phyloP scores from a whole-genome alignment of 2,888 invertebrate species.

The Papilio protenor region DNA sequence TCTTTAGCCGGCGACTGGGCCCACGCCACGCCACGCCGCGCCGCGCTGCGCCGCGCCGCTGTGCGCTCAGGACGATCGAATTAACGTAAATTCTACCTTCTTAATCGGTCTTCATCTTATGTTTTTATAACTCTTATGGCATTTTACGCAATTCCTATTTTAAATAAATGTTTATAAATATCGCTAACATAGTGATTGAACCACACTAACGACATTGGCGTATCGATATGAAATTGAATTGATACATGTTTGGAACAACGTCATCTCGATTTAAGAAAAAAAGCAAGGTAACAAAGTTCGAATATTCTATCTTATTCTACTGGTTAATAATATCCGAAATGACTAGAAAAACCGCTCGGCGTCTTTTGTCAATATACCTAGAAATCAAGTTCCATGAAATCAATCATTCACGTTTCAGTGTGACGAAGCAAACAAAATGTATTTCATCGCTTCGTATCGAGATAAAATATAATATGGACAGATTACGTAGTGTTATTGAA shows the following conservation, averaged over 20 bases:
- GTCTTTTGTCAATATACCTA: slow-evolving; percentile 23
- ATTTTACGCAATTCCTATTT: not conserved
- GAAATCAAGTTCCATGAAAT: slow-evolving; percentile 31
- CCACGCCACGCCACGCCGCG: slow-evolving; percentile 69
- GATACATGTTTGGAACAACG: not conserved
- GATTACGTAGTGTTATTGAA: slow-evolving; percentile 19
- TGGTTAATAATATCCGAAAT: not conserved
- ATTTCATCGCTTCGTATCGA: slow-evolving; percentile 16
- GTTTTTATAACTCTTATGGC: not conserved
- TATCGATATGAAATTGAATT: too few relatives aligned
- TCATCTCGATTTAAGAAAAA: not conserved
- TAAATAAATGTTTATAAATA: not conserved
- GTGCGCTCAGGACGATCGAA: slow-evolving; percentile 61
- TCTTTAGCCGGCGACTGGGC: slow-evolving; percentile 72
- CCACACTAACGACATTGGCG: too few relatives aligned
- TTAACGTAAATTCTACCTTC: slow-evolving; percentile 64
- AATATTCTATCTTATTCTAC: not conserved
- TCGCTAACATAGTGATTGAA: not conserved
- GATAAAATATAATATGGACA: slow-evolving; percentile 4
- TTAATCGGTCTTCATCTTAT: slow-evolving; percentile 38
- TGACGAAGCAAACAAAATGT: slow-evolving; percentile 26
- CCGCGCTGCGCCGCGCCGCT: slow-evolving; percentile 57
- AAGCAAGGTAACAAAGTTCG: not conserved
- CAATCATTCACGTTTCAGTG: slow-evolving; percentile 29
- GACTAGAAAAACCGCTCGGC: not conserved